Conservation (phyloP, 1,140 invertebrate genomes). For the Delia radicum region DNA sequence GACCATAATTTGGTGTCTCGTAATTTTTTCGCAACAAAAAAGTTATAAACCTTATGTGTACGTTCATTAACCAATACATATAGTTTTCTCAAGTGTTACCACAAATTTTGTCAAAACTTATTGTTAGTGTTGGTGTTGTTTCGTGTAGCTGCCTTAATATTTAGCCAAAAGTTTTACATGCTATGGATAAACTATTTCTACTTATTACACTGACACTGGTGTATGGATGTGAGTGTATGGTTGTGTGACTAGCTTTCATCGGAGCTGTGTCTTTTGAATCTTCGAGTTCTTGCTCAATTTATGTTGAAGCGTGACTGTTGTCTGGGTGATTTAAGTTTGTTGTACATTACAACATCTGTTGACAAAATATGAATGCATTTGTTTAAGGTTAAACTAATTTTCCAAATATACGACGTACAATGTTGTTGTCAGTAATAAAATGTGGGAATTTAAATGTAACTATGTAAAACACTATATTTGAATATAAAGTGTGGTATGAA, state of each 20-base stretch:
- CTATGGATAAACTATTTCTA: background rate
- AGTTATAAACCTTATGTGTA: no score
- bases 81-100: background rate
- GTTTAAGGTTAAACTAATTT: background rate
- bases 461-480: background rate
- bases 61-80: background rate
- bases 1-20: no score
- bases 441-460: background rate
- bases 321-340: background rate
- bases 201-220: background rate
- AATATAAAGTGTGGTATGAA: no score
- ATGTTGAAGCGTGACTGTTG: background rate
- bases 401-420: background rate
- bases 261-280: background rate
- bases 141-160: background rate
- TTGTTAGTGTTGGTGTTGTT: background rate
- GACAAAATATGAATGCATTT: background rate
- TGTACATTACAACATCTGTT: background rate
- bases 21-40: no score
- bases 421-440: background rate
- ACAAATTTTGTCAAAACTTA: background rate
- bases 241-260: no score
- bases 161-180: background rate
- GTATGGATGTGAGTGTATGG: no score
- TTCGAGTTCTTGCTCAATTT: constrained; percentile 9